These are phyloP conservation scores for Channa striata DNA, from an alignment of 2,797 vertebrate genomes.

Conservation along the genomic window DNA sequence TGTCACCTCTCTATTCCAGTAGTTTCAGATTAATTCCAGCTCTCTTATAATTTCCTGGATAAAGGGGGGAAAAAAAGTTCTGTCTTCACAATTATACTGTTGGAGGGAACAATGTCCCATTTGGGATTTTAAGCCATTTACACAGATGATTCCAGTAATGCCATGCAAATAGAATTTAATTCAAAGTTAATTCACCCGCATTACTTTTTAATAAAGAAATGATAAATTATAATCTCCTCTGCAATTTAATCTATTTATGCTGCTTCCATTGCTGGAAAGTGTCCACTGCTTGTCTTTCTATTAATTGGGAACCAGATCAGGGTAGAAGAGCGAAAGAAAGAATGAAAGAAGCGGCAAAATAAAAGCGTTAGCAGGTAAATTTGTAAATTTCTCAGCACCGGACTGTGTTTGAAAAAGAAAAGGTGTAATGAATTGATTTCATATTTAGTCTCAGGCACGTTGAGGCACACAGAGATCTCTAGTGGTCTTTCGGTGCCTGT, in stretches of 20 bases:
- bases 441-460: conserved; percentile 74
- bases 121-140: conserved; percentile 86
- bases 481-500: conserved; percentile 71
- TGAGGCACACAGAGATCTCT: conserved; percentile 73
- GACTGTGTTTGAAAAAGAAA: conserved; percentile 72
- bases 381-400: conserved; percentile 56
- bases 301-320: conserved; percentile 61
- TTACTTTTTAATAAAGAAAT: conserved; percentile 88
- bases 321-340: conserved; percentile 6
- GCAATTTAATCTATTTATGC: conserved; percentile 80
- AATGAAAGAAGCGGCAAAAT: conserved; percentile 46
- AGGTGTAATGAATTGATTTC: conserved; percentile 81
- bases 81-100: conserved; percentile 75
- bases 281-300: conserved; percentile 69
- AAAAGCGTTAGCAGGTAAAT: conserved; percentile 66
- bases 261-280: conserved; percentile 73
- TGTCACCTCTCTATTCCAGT: conserved; percentile 58
- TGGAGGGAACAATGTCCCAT: conserved; percentile 78
- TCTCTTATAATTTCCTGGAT: conserved; percentile 70
- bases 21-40: conserved; percentile 63
- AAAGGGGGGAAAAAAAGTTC: conserved; percentile 53
- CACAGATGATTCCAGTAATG: conserved; percentile 86
- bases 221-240: conserved; percentile 83
- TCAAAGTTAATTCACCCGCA: conserved; percentile 85
- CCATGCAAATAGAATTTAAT: conserved; percentile 88